A percentile compares a stretch with the other conserved stretches of the same genome.
phyloP scores from a whole-genome alignment of 2,797 vertebrate genomes.

The Danio tinwini region DNA sequence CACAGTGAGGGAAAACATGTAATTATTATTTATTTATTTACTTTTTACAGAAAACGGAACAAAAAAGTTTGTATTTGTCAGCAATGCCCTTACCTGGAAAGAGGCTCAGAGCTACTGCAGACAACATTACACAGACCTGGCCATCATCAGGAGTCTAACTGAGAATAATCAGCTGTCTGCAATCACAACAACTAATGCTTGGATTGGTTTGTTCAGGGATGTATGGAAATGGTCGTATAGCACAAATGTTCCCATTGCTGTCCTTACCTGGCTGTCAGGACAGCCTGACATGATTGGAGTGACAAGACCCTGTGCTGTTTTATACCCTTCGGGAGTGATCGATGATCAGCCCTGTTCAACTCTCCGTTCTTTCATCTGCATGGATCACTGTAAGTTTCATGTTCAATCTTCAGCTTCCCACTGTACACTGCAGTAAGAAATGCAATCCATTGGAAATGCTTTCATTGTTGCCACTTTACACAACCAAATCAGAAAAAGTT shows the following conservation, averaged over 20 bases:
- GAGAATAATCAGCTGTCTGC: background rate
- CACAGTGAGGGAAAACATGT: background rate
- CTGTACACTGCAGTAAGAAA: background rate
- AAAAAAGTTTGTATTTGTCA: background rate
- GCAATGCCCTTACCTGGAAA: background rate
- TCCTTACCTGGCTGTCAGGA: background rate
- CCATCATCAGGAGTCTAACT: background rate
- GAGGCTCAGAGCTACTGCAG: background rate
- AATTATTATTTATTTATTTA: background rate
- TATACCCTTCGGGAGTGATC: background rate
- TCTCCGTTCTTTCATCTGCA: slow-evolving; percentile 1
- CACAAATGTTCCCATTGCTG: background rate
- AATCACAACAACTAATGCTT: background rate
- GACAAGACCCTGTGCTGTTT: background rate
- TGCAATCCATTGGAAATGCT: background rate
- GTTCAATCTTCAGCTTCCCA: background rate
- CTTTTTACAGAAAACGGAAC: background rate
- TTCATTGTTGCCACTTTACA: background rate
- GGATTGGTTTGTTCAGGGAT: slow-evolving; percentile 7
- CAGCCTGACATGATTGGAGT: background rate
- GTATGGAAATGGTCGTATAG: slow-evolving; percentile 25
- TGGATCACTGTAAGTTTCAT: background rate
- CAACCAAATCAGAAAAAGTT: too few species aligned
- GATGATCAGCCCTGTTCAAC: background rate
- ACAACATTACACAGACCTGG: slow-evolving; percentile 15